Evolutionary conservation across 2,797 vertebrate genomes (phyloP), one percentile per base, ranked within the genome.

Genomic region (Champsocephalus esox): DNA sequence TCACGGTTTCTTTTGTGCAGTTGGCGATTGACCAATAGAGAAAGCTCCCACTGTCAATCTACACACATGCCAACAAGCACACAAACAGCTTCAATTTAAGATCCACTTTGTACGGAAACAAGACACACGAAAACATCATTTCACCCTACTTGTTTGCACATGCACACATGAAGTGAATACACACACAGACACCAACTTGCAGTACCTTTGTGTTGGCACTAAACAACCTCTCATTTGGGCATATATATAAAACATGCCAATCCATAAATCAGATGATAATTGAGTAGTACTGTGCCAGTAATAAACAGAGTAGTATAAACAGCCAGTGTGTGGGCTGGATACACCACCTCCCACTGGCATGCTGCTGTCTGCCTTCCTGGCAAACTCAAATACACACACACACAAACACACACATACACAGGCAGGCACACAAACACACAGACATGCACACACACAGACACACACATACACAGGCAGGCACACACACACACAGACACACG

Each of bases 251-350:
- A 87, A 75, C 84, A 89, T 86, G 89, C 90, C 91, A 92, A 92
- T 93, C 86, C 92, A 94, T 94, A 93, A 93, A 94, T 95, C 93
- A 92, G 84, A 90, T 88, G 82, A 91, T 94, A 94, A 95, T 94
- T 94, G 89, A 92, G 90, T 77, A 90, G 79, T 70, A 85, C 87
- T 78, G 82, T 81, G 86, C 91, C 91, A 94, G 88, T 92, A 91
- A 92, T 93, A 91, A 93, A 92, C 87, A 90, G 88, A 87, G 81
- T 89, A 88, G 88, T 91, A 92, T 90, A 93, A 94, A 94, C 93
- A 92, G 82, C 74, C 89, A 92, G 84, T 85, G 88, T 89, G 87
- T 92, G 87, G 85, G 80, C 73, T 90, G 79, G 77, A 83, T 88
- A 87, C 83, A 82, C 77, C 86, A 84, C 88, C 90, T 89, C 86